Base-by-base conservation (phyloP, 2,113 vertebrate genomes). In the Pteropus alecto region DNA sequence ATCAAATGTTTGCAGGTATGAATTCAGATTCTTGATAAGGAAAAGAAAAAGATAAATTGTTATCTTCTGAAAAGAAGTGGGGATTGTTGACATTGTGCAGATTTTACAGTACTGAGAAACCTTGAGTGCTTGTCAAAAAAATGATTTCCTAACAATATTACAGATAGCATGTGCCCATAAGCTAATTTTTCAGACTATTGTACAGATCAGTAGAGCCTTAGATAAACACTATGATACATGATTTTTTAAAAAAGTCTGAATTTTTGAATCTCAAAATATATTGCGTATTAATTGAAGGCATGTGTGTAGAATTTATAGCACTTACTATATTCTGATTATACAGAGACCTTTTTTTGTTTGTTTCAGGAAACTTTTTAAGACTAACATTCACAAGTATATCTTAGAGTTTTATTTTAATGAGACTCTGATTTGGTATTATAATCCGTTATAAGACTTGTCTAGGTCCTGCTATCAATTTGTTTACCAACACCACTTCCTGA, bases 361-460 rank as follows among this genome's bases (percentile, higher is more conserved):
- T 21, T 26, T 41, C 10, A 54, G 33, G n/a, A 11, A 38, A 0
- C 2, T 89, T 85, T 63, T 90, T 38, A 48, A 73, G 65, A 43
- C 51, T 92, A 61, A 33, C 15, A 63, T 61, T 90, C 33, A 54
- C 5, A 93, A 41, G 33, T 89, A 18, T 4, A 28, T 33, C 14
- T 85, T 77, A 21, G 9, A 54, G 14, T 96, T 97, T 87, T 78
- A 78, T 82, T 84, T 95, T 82, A 82, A 33, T 85, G 71, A 88
- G 4, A 14, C 46, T 85, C 14, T 84, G n/a, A 68, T 58, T 79
- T 94, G 22, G 54, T 85, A 28, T 81, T 9, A 63, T 4, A 84
- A 46, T 70, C 19, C 10, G 83, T 95, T 95, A 33, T 87, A 65
- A 63, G 26, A 46, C 21, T 65, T 85, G 6, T 68, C 18, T 63